These are phyloP conservation scores for Delia radicum DNA, from an alignment of 1,140 invertebrate genomes.

Conservation along the genomic window DNA sequence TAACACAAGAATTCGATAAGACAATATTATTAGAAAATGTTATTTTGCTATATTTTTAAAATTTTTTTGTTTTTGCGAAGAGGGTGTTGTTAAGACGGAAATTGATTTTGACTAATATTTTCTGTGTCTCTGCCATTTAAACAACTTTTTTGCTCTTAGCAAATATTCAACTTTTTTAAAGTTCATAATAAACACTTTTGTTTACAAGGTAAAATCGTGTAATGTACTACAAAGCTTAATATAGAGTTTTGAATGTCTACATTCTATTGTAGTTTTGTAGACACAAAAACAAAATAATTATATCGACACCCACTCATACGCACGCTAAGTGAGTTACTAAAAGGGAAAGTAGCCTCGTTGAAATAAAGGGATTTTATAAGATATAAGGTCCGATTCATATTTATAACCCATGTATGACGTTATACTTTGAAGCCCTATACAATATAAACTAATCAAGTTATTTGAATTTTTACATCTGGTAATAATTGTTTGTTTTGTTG, in stretches of 20 bases:
- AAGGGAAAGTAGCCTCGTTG: too few species aligned
- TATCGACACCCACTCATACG: not conserved
- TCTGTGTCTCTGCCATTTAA: not conserved
- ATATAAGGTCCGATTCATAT: too few species aligned
- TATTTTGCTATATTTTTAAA: not conserved
- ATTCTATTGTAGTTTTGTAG: not conserved
- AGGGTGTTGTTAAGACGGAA: not conserved
- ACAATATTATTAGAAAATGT: not conserved
- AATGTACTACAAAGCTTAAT: not conserved
- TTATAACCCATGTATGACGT: too few species aligned
- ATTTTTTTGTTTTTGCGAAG: not conserved
- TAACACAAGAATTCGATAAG: not conserved
- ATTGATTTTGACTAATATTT: not conserved
- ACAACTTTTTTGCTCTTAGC: not conserved
- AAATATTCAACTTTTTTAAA: not conserved
- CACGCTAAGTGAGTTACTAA: not conserved
- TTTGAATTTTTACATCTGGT: too few species aligned
- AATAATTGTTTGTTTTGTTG: too few species aligned
- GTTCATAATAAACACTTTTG: not conserved
- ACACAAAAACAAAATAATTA: not conserved
- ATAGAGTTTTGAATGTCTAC: not conserved
- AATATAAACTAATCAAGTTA: too few species aligned
- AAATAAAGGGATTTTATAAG: too few species aligned
- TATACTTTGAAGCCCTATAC: too few species aligned
- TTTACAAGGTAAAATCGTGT: conserved; percentile 4